Evolutionary conservation across 2,888 invertebrate species (phyloP).

Genomic region (Gandaritis pyraliata): DNA sequence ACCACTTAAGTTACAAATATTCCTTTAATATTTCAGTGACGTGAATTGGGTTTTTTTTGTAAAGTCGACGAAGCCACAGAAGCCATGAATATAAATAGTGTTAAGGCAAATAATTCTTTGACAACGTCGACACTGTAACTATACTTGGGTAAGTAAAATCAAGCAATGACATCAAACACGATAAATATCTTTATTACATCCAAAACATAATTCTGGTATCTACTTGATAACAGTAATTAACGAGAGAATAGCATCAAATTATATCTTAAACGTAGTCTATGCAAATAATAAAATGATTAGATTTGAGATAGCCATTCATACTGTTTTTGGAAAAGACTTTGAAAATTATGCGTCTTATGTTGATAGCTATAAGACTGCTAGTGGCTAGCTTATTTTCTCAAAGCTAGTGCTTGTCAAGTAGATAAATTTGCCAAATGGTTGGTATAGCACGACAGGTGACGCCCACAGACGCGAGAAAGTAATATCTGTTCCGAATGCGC

Average conservation of each 20-base stretch:
- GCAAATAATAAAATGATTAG: conserved; percentile 36
- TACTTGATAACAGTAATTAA: conserved; percentile 15
- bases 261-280: conserved; percentile 11
- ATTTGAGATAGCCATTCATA: conserved; percentile 34
- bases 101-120: background rate
- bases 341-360: conserved; percentile 12
- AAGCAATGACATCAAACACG: background rate
- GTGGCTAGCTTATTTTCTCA: conserved; percentile 9
- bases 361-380: conserved; percentile 18
- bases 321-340: conserved; percentile 17
- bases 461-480: conserved; percentile 69
- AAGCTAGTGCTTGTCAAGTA: conserved; percentile 15
- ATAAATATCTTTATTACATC: conserved; percentile 15
- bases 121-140: background rate
- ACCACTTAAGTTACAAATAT: no score
- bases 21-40: background rate
- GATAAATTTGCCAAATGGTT: conserved; percentile 46
- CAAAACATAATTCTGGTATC: conserved; percentile 10
- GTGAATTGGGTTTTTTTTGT: no score
- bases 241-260: conserved; percentile 1
- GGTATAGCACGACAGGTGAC: conserved; percentile 66
- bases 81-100: background rate
- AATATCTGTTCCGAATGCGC: conserved; percentile 47
- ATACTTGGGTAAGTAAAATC: background rate
- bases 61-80: no score